These are phyloP conservation scores for Arothron firmamentum DNA, from an alignment of 2,113 vertebrate species.

Conservation along the genomic window DNA sequence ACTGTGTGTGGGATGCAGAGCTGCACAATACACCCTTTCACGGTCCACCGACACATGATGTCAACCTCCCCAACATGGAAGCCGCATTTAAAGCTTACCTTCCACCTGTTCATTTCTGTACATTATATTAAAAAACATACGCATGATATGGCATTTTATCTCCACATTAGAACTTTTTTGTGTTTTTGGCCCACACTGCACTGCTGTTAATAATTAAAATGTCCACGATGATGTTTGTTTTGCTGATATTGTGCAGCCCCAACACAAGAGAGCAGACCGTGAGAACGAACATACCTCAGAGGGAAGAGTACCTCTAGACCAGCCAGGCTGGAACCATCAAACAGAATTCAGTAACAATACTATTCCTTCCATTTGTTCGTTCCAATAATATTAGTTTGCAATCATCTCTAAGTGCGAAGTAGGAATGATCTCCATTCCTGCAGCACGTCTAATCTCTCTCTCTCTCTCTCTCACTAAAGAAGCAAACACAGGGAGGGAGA, in stretches of 20 bases:
- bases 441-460: no score
- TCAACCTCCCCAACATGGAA: no score
- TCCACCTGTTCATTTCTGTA: no score
- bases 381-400: neutral
- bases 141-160: no score
- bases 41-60: neutral
- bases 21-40: neutral
- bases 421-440: neutral
- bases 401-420: neutral
- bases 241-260: no score
- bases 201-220: neutral
- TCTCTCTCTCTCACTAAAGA: neutral
- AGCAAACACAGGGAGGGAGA: no score
- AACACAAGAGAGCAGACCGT: conserved; percentile 5
- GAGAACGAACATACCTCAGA: conserved; percentile 66
- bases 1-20: conserved; percentile 4
- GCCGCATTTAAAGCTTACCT: no score
- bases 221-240: no score
- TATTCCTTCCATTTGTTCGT: neutral
- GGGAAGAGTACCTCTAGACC: conserved; percentile 75
- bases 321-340: conserved; percentile 72
- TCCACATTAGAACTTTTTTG: no score
- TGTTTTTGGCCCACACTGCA: no score
- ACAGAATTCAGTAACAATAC: conserved; percentile 34
- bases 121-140: no score